These are phyloP conservation scores for Papilio elwesi DNA, from an alignment of 2,888 invertebrate genomes.

Conservation along the genomic window DNA sequence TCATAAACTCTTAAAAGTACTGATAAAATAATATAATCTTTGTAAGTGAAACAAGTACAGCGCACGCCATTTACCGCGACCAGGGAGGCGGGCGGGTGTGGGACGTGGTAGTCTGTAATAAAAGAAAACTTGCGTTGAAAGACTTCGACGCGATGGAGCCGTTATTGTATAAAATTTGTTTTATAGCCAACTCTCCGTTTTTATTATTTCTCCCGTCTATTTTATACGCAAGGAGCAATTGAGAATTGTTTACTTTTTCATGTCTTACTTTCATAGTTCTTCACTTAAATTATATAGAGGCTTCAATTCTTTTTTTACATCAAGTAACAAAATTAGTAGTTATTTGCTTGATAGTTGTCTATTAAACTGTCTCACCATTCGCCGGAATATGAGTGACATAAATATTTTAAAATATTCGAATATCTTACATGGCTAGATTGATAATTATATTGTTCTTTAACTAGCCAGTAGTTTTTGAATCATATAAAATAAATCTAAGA, in stretches of 20 bases:
- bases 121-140: conserved; percentile 22
- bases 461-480: no score
- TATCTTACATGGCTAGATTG: no score
- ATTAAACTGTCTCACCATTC: no score
- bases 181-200: conserved; percentile 18
- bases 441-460: no score
- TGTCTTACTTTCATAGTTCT: conserved; percentile 6
- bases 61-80: conserved; percentile 2
- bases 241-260: conserved; percentile 19
- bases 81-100: not conserved
- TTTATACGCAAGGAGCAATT: conserved; percentile 9
- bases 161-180: conserved; percentile 27
- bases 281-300: conserved; percentile 3
- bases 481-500: no score
- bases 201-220: conserved; percentile 20
- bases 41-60: conserved; percentile 9
- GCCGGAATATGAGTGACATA: no score
- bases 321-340: not conserved
- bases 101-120: conserved; percentile 9
- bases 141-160: conserved; percentile 8
- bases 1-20: no score
- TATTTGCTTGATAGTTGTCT: not conserved
- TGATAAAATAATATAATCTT: not conserved
- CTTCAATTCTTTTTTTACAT: not conserved
- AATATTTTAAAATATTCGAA: no score